Evolutionary conservation across 2,113 vertebrate species (phyloP).

Genomic region (Emberiza fucata): DNA sequence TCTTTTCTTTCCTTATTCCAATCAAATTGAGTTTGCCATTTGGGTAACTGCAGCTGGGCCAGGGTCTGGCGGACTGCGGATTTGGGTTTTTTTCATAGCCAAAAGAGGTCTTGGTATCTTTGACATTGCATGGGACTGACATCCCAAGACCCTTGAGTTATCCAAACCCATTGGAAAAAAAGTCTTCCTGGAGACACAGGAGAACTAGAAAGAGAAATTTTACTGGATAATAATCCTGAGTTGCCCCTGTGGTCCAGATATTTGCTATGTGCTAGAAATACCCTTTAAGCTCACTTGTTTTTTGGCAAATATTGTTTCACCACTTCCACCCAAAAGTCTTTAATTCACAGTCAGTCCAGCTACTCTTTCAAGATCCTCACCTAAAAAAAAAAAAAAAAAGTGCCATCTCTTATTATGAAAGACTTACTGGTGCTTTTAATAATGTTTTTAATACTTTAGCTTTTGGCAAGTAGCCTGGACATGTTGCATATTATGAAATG

Average conservation of each 20-base stretch:
- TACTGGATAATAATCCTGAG: not conserved
- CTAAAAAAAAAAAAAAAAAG: not conserved
- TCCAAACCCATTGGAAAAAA: not conserved
- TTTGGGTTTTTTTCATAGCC: not conserved
- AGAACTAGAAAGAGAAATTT: not conserved
- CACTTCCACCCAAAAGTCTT: not conserved
- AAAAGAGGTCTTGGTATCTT: not conserved
- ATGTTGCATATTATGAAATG: not conserved
- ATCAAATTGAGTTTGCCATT: not conserved
- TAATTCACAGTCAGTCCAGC: not conserved
- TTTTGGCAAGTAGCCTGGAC: not conserved
- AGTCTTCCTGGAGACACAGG: not conserved
- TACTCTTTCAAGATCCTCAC: not conserved
- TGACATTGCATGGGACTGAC: not conserved
- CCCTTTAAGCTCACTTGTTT: not conserved
- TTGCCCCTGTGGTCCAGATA: not conserved
- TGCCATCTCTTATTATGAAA: not conserved
- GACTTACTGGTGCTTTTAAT: not conserved
- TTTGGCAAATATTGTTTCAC: not conserved
- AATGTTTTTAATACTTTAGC: not conserved
- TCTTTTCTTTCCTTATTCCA: not conserved
- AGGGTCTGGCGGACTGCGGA: not conserved
- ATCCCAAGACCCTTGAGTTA: not conserved
- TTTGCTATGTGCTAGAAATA: not conserved
- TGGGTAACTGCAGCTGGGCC: not conserved